phyloP scores from a whole-genome alignment of 2,888 invertebrate genomes.

The Caenorhabditis sinica region DNA sequence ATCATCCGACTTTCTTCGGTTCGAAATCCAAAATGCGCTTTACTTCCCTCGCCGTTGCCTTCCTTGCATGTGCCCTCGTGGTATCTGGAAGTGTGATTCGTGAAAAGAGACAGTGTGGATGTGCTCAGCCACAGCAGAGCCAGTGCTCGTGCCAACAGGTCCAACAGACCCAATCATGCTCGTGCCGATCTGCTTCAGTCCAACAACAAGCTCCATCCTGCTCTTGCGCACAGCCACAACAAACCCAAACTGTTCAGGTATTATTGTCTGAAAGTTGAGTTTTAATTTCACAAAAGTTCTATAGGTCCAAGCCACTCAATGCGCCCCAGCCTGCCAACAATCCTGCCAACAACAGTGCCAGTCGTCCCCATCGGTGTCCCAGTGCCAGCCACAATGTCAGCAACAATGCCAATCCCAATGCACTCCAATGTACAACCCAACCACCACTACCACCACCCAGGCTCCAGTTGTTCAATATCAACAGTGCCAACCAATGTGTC shows the following conservation, averaged over 20 bases:
- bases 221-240: slow-evolving; percentile 70
- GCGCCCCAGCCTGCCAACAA: slow-evolving; percentile 65
- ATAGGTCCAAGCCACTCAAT: slow-evolving; percentile 43
- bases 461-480: slow-evolving; percentile 64
- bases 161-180: slow-evolving; percentile 69
- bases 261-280: not conserved
- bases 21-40: slow-evolving; percentile 54
- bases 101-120: slow-evolving; percentile 76
- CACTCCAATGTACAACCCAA: slow-evolving; percentile 56
- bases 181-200: slow-evolving; percentile 72
- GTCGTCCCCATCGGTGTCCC: slow-evolving; percentile 49
- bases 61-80: slow-evolving; percentile 58
- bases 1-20: slow-evolving; percentile 45
- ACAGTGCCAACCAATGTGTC: slow-evolving; percentile 68
- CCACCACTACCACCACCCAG: slow-evolving; percentile 55
- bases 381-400: slow-evolving; percentile 65
- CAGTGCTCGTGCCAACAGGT: slow-evolving; percentile 70
- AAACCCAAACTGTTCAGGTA: slow-evolving; percentile 67
- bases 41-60: slow-evolving; percentile 61
- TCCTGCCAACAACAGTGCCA: slow-evolving; percentile 58
- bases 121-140: slow-evolving; percentile 65
- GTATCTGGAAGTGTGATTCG: slow-evolving; percentile 73
- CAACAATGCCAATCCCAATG: slow-evolving; percentile 50
- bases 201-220: slow-evolving; percentile 66
- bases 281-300: not conserved